These are phyloP conservation scores for Zelleria hepariella DNA, from an alignment of 2,888 invertebrate species.

Conservation along the genomic window DNA sequence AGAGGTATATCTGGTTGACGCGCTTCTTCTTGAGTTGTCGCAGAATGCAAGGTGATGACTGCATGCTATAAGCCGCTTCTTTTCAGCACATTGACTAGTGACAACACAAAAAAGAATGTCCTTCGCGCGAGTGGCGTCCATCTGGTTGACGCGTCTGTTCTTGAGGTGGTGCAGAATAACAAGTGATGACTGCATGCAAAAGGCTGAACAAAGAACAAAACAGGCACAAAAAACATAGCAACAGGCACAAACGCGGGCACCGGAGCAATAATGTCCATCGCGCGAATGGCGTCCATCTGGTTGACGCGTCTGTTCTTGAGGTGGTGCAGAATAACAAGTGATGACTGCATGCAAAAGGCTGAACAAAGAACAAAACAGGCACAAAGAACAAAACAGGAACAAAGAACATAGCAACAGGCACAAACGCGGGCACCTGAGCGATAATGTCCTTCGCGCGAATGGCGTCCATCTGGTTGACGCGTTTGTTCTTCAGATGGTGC, in stretches of 20 bases:
- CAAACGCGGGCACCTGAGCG: constrained; percentile 48
- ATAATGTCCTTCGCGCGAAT: constrained; percentile 54
- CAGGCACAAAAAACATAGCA: not conserved
- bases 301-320: constrained; percentile 96
- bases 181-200: not conserved
- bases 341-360: not conserved
- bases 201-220: not conserved
- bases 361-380: not conserved
- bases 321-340: constrained; percentile 37
- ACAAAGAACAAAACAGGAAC: not conserved
- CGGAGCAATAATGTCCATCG: constrained; percentile 61
- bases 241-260: constrained; percentile 33
- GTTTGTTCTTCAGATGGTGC: constrained; percentile 98
- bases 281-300: constrained; percentile 56
- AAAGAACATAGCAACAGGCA: not conserved
- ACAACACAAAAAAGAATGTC: too few relatives aligned
- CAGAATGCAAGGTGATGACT: not conserved
- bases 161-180: not conserved
- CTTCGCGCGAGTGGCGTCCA: not conserved
- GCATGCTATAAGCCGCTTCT: not conserved
- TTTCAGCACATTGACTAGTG: too few relatives aligned
- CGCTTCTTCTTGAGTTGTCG: too few relatives aligned
- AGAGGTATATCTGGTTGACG: not conserved
- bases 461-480: constrained; percentile 76
- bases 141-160: not conserved